Conservation (phyloP, 2,888 invertebrate species). For the Napeogenes inachia region DNA sequence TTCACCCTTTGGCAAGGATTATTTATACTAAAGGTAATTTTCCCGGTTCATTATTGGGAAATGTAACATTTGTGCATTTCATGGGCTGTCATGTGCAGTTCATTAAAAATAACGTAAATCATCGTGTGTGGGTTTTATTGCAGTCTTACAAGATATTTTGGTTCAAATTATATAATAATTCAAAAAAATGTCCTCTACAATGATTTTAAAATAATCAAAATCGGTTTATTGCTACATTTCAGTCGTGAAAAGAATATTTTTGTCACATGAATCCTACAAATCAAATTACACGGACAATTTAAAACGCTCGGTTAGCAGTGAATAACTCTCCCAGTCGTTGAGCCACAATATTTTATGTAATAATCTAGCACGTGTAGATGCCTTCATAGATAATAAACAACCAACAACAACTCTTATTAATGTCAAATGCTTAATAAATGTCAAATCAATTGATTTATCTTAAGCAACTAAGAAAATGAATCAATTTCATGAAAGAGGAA, state of each 20-base stretch:
- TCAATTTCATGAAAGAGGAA: too few species aligned
- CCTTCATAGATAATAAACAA: conserved; percentile 61
- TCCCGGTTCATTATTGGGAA: conserved; percentile 74
- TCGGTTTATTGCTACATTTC: conserved; percentile 22
- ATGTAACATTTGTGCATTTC: conserved; percentile 73
- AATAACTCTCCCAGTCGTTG: conserved; percentile 55
- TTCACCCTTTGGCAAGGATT: conserved; percentile 74
- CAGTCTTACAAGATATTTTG: conserved; percentile 19
- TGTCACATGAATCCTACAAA: conserved; percentile 29
- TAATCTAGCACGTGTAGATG: conserved; percentile 56
- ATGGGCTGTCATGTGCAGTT: conserved; percentile 68
- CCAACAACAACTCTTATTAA: conserved; percentile 17
- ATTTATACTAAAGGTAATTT: conserved; percentile 77
- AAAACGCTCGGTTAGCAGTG: conserved; percentile 54
- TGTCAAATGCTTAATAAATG: conserved; percentile 5
- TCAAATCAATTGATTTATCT: not conserved
- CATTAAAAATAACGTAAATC: conserved; percentile 56
- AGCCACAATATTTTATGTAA: conserved; percentile 46
- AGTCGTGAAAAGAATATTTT: conserved; percentile 23
- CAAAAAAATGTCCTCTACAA: conserved; percentile 12
- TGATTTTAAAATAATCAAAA: conserved; percentile 23
- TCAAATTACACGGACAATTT: conserved; percentile 51
- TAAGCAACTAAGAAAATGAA: too few species aligned
- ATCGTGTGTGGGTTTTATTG: conserved; percentile 27
- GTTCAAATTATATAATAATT: conserved; percentile 11